Evolutionary conservation across 2,888 invertebrate species (phyloP).

Genomic region (Terebella lapidaria): DNA sequence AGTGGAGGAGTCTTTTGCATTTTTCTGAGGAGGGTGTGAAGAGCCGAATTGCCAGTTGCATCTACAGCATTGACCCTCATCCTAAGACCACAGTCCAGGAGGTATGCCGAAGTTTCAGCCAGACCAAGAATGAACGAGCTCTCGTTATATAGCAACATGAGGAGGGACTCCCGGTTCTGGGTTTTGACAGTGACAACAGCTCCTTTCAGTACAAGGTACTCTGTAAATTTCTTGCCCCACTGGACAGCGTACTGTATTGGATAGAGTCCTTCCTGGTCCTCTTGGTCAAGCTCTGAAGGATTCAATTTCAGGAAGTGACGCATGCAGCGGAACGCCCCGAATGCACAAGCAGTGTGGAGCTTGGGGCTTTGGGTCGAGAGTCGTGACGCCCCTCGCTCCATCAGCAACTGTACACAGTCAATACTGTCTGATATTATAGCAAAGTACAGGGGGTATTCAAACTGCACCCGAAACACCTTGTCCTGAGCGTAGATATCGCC

Average conservation of each 20-base stretch:
- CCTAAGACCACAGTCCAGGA: constrained; percentile 1
- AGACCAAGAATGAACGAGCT: background rate
- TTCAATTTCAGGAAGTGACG: background rate
- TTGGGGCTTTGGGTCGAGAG: background rate
- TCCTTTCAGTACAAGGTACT: constrained; percentile 1
- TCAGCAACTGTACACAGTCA: background rate
- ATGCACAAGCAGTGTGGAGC: background rate
- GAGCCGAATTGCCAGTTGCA: background rate
- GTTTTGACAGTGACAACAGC: constrained; percentile 1
- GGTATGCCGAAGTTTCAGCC: background rate
- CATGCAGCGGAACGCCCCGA: background rate
- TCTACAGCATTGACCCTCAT: constrained; percentile 2
- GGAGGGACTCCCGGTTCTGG: background rate
- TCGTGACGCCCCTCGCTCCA: background rate
- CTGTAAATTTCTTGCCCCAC: background rate
- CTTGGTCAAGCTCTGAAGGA: background rate
- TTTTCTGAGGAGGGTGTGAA: background rate
- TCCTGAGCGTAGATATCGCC: background rate
- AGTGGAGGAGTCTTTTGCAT: background rate
- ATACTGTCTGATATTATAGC: constrained; percentile 2
- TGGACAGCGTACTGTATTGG: background rate
- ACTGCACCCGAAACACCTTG: background rate
- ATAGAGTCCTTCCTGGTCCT: background rate
- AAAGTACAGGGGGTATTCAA: constrained; percentile 5
- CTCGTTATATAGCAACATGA: background rate